Conservation (phyloP, 2,113 vertebrate genomes). For the Carassius carassius region DNA sequence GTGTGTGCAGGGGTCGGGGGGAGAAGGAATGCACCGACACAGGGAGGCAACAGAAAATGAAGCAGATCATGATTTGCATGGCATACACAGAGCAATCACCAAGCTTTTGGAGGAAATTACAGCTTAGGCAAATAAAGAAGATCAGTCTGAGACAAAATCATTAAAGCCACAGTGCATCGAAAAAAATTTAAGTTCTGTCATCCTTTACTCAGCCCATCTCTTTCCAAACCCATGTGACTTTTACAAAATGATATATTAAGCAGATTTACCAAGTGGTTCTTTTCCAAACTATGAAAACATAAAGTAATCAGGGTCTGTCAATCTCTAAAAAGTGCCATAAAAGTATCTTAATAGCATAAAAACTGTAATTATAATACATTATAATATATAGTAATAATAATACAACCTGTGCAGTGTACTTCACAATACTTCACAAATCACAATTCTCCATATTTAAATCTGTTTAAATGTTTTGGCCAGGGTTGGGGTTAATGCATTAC, state of each 20-base stretch:
- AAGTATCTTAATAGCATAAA: neutral
- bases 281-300: neutral
- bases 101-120: conserved; percentile 69
- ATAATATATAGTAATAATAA: no score
- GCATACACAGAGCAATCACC: conserved; percentile 70
- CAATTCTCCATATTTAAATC: neutral
- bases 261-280: neutral
- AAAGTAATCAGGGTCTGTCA: no score
- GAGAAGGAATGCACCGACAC: neutral
- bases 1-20: conserved; percentile 34
- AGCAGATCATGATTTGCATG: conserved; percentile 72
- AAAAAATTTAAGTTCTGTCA: neutral
- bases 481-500: no score
- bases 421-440: no score
- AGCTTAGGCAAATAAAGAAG: conserved; percentile 54
- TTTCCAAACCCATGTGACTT: neutral
- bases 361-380: neutral
- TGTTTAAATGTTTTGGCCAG: no score
- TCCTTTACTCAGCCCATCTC: neutral
- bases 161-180: neutral
- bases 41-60: conserved; percentile 56
- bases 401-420: neutral
- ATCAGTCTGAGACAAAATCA: conserved; percentile 15
- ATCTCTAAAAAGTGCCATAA: neutral
- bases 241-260: neutral